Base-by-base conservation (phyloP, 2,888 invertebrate genomes). In the Stramonita haemastoma region DNA sequence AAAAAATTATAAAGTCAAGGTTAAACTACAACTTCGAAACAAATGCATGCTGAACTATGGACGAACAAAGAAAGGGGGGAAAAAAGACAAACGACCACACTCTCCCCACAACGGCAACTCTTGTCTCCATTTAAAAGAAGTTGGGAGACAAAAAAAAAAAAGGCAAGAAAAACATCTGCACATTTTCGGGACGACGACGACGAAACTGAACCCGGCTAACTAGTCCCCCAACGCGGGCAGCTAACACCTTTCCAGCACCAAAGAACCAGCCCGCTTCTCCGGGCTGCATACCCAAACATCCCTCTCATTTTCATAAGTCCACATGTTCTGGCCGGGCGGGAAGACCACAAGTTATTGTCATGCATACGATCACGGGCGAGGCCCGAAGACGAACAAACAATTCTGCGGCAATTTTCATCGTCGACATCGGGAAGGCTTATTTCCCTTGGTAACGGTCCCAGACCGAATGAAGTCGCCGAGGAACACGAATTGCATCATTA, bases 361-460 rank as follows among this genome's bases (percentile, higher is more conserved):
- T 73, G 87, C 77, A 87, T 79, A 87, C 79, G 56, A 79, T 87
- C 60, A 87, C 19, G 87, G 57, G 57, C 29, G 29, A 34, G 34
- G 29, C 34, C 22, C 36, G 73, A 77, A 77, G 87, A 87, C 87
- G 87, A 57, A 79, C 87, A 87, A 87, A 87, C 81, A 87, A 57
- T 79, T 79, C 79, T 57, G 57, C 79, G 17, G 87, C 87, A 79
- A 79, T 87, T 57, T 87, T 57, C 60, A 60, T 32, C 19, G 32
- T 5, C 8, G 66, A 66, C 66, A 32, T 86, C 60, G 60, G 32
- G 60, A 56, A 32, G 86, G 57, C 17, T 86, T 86, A 86, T 86
- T 86, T 86, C 86, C 86, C 86, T 57, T 60, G 86, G 29, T 66
- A 66, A 22, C 66, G 60, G 32, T 86, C 56, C 60, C 57, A 34